Conservation (phyloP, 2,888 invertebrate genomes). For the Amaurobius ferox region DNA sequence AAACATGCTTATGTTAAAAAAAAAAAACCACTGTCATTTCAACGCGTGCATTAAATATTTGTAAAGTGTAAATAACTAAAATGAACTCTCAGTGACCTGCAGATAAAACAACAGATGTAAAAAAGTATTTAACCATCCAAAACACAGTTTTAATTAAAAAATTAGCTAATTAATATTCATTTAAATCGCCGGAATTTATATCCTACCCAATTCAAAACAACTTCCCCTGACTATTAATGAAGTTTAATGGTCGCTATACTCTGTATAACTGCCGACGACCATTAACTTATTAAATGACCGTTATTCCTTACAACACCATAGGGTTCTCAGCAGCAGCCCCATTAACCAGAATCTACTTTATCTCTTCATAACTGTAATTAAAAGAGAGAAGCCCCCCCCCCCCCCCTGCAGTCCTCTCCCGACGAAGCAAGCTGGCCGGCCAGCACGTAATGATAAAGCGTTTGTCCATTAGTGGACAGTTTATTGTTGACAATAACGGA, state of each 20-base stretch:
- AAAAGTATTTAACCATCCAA: no score
- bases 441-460: background rate
- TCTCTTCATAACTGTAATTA: slow-evolving; percentile 18
- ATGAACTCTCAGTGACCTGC: no score
- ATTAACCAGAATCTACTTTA: slow-evolving; percentile 3
- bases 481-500: slow-evolving; percentile 68
- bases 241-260: background rate
- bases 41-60: no score
- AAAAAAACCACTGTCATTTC: no score
- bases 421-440: background rate
- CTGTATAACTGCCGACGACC: background rate
- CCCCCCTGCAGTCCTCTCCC: background rate
- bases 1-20: no score
- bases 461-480: slow-evolving; percentile 64
- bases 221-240: background rate
- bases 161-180: no score
- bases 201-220: no score
- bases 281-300: background rate
- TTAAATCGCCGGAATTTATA: no score
- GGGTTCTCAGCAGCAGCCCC: background rate
- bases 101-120: no score
- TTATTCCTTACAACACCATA: background rate
- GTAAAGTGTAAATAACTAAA: no score
- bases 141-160: no score
- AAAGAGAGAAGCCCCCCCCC: background rate